Evolutionary conservation across 2,888 invertebrate genomes (phyloP), one percentile per base, ranked within the genome.

Genomic region (Ophonus ardosiacus): DNA sequence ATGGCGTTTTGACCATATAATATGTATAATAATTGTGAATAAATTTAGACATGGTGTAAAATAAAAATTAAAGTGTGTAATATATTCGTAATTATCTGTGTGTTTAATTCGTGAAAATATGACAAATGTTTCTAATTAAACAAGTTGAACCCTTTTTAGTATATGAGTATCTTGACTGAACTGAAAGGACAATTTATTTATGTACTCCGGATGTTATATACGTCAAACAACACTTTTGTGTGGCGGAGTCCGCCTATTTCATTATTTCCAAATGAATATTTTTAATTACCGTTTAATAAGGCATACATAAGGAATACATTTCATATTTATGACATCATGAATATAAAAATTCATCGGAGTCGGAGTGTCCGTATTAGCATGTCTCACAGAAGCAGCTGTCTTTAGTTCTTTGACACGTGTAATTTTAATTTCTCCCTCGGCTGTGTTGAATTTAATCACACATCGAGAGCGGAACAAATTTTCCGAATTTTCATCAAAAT

Each of bases 281-380:
- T 84, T 78, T 84, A 84, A 84, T 84, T 84, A 84, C 78, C 31
- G 61, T 63, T 84, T 76, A 78, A 78, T 84, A 84, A 61, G 61
- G 83, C 59, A 57, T 78, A 59, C 76, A 68, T 61, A 31, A 74
- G 81, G 40, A 82, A 74, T 82, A 59, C 63, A 57, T 84, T 83
- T 84, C 84, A 84, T 84, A 84, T 84, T 84, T 84, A 84, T 84
- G 65, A 84, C 76, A 78, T 84, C 84, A 84, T 84, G 84, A 84
- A 84, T 84, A 84, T 78, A 76, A 84, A 84, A 84, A 84, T 84
- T 74, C 71, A 43, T 82, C 43, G 21, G 40, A 68, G 17, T 31
- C 31, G 31, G 31, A 31, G 31, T 31, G 5, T 31, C 3, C 38
- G 68, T 82, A 71, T 83, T 74, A 74, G 57, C 74, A 74, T 83